Base-by-base conservation (phyloP, 2,888 invertebrate genomes). In the Calliopum simillimum region DNA sequence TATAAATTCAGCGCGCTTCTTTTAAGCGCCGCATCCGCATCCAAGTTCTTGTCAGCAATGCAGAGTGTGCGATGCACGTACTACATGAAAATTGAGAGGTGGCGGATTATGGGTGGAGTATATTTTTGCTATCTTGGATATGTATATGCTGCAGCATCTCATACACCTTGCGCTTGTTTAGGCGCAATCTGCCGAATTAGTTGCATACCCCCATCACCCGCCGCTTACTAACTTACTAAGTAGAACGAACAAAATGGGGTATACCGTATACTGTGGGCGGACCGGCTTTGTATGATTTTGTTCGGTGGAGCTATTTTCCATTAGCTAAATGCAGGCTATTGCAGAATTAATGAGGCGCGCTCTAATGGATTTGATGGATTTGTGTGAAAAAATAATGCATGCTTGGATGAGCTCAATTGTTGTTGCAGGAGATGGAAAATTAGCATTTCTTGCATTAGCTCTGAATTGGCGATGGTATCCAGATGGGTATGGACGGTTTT, bases 291-390 rank as follows among this genome's bases (percentile, higher is more conserved):
- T 6, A 13, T 56, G 16, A 25, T 49, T 69, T 70, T 70, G 49
- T 55, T 23, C n/a, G 62, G 25, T 16, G 58, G 23, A 49, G 33
- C 49, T 43, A 74, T 74, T 82, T 81, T 83, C 83, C 82, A 83
- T 83, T 83, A 83, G 84, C 80, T 75, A 84, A 83, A 82, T 83
- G 83, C 82, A 83, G 82, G 79, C 83, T 82, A 84, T 81, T 83
- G 80, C 77, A 79, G 80, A 83, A 82, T 83, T 83, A 83, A 83
- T 84, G 83, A 83, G 83, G 79, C 84, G 76, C 79, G 77, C 76
- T 78, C 83, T 83, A 83, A 83, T 83, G 83, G 82, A 78, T 80
- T 82, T 74, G 73, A 72, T 69, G 78, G 70, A 70, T 70, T 70
- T 46, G 70, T 66, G 70, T 61, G 65, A 64, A 65, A 56, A 56